A percentile compares a stretch with the other conserved stretches of the same genome.
phyloP scores from a whole-genome alignment of 2,797 vertebrate species.

The Heliangelus exortis region DNA sequence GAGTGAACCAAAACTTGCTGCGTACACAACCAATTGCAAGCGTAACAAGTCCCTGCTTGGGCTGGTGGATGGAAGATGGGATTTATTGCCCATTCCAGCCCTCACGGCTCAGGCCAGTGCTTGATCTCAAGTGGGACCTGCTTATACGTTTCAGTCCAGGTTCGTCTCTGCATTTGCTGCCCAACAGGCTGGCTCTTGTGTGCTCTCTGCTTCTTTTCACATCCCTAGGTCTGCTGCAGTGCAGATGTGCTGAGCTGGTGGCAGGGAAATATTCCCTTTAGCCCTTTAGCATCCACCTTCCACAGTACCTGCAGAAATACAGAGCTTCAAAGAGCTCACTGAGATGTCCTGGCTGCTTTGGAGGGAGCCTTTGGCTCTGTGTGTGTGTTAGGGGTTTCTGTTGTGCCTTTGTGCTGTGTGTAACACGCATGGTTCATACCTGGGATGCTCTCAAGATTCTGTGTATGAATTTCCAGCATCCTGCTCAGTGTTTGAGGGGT shows the following conservation, averaged over 20 bases:
- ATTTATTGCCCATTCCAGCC: not conserved
- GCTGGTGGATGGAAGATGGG: not conserved
- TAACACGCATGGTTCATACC: fast-evolving
- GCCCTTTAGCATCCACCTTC: not conserved
- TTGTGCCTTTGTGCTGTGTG: too few relatives aligned
- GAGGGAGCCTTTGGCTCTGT: not conserved
- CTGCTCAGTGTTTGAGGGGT: fast-evolving
- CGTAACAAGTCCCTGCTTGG: not conserved
- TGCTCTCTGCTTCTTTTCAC: fast-evolving
- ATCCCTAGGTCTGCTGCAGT: not conserved
- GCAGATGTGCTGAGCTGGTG: not conserved
- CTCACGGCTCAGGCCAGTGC: fast-evolving
- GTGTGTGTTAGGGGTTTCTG: fast-evolving
- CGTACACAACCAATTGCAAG: fast-evolving
- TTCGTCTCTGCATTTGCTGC: not conserved
- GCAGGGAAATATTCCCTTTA: fast-evolving
- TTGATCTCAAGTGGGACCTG: not conserved
- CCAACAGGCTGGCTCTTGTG: not conserved
- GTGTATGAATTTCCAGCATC: fast-evolving
- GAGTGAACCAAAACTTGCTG: not conserved
- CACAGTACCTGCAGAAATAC: not conserved
- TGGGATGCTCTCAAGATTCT: not conserved
- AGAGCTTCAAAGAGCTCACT: fast-evolving
- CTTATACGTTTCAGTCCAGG: not conserved
- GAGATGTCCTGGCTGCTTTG: not conserved